Evolutionary conservation across 1,140 invertebrate genomes (phyloP), one percentile per base, ranked within the genome.

Genomic region (Sarcophaga bullata): DNA sequence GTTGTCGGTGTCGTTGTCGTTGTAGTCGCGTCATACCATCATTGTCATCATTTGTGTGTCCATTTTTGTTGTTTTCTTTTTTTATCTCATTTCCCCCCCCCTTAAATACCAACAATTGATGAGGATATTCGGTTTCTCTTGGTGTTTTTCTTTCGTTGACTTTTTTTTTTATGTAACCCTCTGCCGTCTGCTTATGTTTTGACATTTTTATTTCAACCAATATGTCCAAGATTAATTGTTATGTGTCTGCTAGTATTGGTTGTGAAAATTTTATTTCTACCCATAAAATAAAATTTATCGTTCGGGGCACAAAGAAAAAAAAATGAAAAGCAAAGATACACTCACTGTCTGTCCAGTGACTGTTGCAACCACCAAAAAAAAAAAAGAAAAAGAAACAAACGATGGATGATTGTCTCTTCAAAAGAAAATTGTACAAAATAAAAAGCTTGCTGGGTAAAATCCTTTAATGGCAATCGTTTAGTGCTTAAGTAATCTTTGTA

Each of bases 171-270:
- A n/a, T 37, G 25, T 37, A 37, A 4, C n/a, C 19, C n/a, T 68
- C 62, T 68, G 62, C 19, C 17, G 75, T 78, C 75, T 78, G 75
- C 48, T 78, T 19, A 78, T 52, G 75, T 50, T 78, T 78, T 78
- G 75, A 78, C 75, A 78, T 78, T 78, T 78, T 78, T 78, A 78
- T 78, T 50, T 78, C 47, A 37, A 50, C 75, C 75, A 78, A 78
- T 78, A 78, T 78, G 75, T 78, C 75, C 75, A 50, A 78, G 75
- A 52, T 78, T 78, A 78, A 78, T 78, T 78, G 75, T 78, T 78
- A 78, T 78, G 75, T 78, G 75, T 78, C 75, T 78, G 75, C 17
- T 58, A 58, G 62, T 68, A 19, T 37, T 68, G 62, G 62, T 68
- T 68, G 25, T 37, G 62, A 68, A 68, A 68, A 8, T 62, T 68